Base-by-base conservation (phyloP, 2,888 invertebrate species). In the Cantharis rufa region DNA sequence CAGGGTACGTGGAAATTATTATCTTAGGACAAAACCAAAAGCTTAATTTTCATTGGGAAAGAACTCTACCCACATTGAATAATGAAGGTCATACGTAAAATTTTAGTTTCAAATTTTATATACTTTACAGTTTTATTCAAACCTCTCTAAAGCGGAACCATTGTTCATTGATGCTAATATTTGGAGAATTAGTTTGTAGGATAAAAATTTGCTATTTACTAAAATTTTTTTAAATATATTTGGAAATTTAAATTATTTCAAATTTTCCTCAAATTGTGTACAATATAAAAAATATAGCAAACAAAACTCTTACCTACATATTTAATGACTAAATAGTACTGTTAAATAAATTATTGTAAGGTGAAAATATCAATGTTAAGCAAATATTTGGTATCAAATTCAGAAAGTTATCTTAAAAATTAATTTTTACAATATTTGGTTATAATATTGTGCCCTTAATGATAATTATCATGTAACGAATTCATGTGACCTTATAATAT, bases 31-130 rank as follows among this genome's bases (percentile, higher is more conserved):
- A 48, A n/a, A 7, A 48, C 85, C 87, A 15, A 86, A 88, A 71
- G 88, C 91, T 2, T 91, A 91, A 18, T 92, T 86, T 82, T 87
- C 87, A 18, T 79, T 78, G 15, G 18, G 66, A 62, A 24, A 32
- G n/a, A 73, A 75, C 16, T 64, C 68, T 15, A 69, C 63, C 68
- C 15, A 69, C 63, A 9, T 61, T 70, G 15, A 16, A 69, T n/a
- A 15, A 1, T 18, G 18, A 69, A 48, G 13, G n/a, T 66, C n/a
- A 48, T n/a, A 27, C 2, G 13, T 48, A 48, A 48, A 48, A 48
- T 48, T 48, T 48, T n/a, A n/a, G 13, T 48, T 48, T 5, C n/a
- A n/a, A 48, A 48, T 18, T 18, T 18, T 18, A 18, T 18, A 18
- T 18, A 18, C 18, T 18, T 18, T n/a, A n/a, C n/a, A n/a, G n/a